phyloP scores from a whole-genome alignment of 2,888 invertebrate genomes.

The Oscheius sp. region DNA sequence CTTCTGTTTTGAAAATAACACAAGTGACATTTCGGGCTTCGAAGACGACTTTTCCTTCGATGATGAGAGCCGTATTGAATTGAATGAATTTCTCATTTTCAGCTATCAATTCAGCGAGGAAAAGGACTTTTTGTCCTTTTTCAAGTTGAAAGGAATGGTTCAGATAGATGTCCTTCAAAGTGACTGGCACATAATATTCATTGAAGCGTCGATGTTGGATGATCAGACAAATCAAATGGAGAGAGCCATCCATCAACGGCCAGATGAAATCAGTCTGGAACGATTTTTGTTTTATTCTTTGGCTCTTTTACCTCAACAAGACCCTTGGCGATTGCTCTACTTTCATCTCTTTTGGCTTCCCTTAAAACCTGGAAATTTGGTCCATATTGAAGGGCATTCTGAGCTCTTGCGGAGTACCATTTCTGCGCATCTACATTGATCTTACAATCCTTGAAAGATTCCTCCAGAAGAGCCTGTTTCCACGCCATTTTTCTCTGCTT shows the following conservation, averaged over 20 bases:
- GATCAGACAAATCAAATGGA: slow-evolving; percentile 43
- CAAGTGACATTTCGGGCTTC: slow-evolving; percentile 42
- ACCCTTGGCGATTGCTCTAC: slow-evolving; percentile 8
- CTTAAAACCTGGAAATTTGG: slow-evolving; percentile 37
- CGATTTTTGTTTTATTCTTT: background rate
- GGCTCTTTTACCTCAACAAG: slow-evolving; percentile 4
- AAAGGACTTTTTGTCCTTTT: background rate
- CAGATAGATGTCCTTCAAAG: slow-evolving; percentile 35
- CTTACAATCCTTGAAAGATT: slow-evolving; percentile 11
- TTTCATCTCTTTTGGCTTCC: background rate
- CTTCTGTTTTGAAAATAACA: slow-evolving; percentile 29
- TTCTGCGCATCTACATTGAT: slow-evolving; percentile 34
- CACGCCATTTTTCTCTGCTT: background rate
- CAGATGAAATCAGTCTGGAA: slow-evolving; percentile 24
- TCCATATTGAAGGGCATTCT: slow-evolving; percentile 50
- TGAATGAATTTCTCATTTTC: slow-evolving; percentile 54
- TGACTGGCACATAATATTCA: slow-evolving; percentile 43
- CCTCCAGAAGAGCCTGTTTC: background rate
- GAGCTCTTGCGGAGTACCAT: slow-evolving; percentile 46
- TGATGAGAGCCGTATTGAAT: slow-evolving; percentile 36
- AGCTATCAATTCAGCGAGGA: slow-evolving; percentile 30
- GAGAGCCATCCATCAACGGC: slow-evolving; percentile 46
- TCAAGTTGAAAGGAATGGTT: slow-evolving; percentile 16
- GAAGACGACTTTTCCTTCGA: slow-evolving; percentile 33
- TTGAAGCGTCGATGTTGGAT: slow-evolving; percentile 34